These are phyloP conservation scores for Anoura caudifer DNA, from an alignment of 2,113 vertebrate species.

Conservation along the genomic window DNA sequence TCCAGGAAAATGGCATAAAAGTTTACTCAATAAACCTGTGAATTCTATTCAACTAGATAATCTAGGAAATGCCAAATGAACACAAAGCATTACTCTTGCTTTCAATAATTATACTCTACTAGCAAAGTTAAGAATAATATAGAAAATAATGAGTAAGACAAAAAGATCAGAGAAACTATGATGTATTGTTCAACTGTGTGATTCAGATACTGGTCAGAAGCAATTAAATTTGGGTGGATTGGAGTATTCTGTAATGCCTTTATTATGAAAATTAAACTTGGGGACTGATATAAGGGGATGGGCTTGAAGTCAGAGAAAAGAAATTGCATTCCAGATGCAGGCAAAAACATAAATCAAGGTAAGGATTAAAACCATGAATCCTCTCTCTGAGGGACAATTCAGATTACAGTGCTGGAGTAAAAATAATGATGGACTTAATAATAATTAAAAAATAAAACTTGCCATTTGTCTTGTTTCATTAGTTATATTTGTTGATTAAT, in stretches of 20 bases:
- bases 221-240: background rate
- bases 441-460: background rate
- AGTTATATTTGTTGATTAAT: background rate
- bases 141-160: background rate
- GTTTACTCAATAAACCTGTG: background rate
- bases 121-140: background rate
- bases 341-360: background rate
- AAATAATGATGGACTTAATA: background rate
- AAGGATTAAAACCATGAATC: background rate
- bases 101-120: background rate
- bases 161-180: background rate
- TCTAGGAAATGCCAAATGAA: background rate
- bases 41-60: background rate
- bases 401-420: background rate
- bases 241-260: background rate
- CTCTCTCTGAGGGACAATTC: background rate
- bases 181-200: background rate
- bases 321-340: background rate
- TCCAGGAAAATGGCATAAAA: background rate
- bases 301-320: background rate
- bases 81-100: background rate
- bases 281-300: background rate
- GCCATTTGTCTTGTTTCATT: background rate
- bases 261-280: background rate
- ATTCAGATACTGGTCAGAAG: background rate